Percentiles rank a stretch among this genome's conserved stretches.
Conservation (phyloP, 2,113 vertebrate species). For the Sceloporus tristichus region DNA sequence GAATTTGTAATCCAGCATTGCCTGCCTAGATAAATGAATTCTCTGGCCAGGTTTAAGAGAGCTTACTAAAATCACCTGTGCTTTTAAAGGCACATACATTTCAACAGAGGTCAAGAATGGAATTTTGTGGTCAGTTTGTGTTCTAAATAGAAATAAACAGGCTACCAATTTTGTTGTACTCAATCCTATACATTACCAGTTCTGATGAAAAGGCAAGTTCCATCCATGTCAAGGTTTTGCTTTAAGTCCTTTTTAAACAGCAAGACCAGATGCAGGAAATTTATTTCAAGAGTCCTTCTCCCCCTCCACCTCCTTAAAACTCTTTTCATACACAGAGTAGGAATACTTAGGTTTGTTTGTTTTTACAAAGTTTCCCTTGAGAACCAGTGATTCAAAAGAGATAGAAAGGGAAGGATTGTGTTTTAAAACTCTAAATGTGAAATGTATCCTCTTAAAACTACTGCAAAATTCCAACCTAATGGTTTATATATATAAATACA, state of each 20-base stretch:
- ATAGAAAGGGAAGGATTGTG: neutral
- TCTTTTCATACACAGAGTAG: neutral
- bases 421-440: conserved; percentile 9
- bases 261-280: conserved; percentile 29
- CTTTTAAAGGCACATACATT: neutral
- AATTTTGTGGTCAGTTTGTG: neutral
- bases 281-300: conserved; percentile 15
- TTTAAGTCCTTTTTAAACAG: conserved; percentile 12
- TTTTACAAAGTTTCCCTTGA: conserved; percentile 33
- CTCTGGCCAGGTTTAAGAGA: neutral
- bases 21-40: neutral
- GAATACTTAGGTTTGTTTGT: neutral
- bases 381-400: conserved; percentile 18
- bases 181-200: neutral
- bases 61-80: neutral
- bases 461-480: conserved; percentile 1
- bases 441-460: neutral
- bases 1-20: neutral
- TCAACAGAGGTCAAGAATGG: neutral
- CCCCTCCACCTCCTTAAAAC: no score
- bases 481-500: conserved; percentile 6
- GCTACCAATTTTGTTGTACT: neutral
- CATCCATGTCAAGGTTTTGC: neutral
- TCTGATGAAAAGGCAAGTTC: neutral
- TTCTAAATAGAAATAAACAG: neutral